These are phyloP conservation scores for Naja naja DNA, from an alignment of 2,113 vertebrate genomes.

Conservation along the genomic window DNA sequence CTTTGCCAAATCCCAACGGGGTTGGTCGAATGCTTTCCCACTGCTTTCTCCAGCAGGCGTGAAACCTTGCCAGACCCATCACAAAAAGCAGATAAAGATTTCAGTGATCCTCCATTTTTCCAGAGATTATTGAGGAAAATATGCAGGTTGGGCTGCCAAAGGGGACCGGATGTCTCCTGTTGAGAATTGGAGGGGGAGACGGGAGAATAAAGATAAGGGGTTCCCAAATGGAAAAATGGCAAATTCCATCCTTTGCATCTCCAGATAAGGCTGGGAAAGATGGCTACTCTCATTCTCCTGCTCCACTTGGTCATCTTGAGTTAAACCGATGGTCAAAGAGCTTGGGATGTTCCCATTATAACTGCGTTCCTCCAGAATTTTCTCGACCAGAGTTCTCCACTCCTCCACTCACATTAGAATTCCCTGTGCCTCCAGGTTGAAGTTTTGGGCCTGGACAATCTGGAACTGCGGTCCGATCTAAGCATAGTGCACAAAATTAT, in stretches of 20 bases:
- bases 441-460: too few relatives aligned
- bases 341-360: neutral
- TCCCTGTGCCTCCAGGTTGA: too few relatives aligned
- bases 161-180: neutral
- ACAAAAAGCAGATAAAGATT: neutral
- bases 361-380: neutral
- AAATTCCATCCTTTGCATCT: neutral
- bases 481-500: too few relatives aligned
- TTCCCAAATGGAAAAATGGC: neutral
- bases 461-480: too few relatives aligned
- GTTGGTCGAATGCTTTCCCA: rapidly evolving
- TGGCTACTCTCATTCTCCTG: neutral
- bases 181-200: neutral
- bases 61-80: neutral
- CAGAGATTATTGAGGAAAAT: neutral
- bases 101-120: neutral
- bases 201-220: neutral
- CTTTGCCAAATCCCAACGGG: rapidly evolving
- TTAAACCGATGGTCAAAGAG: neutral
- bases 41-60: neutral
- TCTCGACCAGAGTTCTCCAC: too few relatives aligned
- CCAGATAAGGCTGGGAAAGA: neutral
- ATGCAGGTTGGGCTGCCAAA: neutral
- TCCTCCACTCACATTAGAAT: too few relatives aligned
- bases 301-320: neutral